Base-by-base conservation (phyloP, 2,113 vertebrate species). In the Protomyctophum bolini region DNA sequence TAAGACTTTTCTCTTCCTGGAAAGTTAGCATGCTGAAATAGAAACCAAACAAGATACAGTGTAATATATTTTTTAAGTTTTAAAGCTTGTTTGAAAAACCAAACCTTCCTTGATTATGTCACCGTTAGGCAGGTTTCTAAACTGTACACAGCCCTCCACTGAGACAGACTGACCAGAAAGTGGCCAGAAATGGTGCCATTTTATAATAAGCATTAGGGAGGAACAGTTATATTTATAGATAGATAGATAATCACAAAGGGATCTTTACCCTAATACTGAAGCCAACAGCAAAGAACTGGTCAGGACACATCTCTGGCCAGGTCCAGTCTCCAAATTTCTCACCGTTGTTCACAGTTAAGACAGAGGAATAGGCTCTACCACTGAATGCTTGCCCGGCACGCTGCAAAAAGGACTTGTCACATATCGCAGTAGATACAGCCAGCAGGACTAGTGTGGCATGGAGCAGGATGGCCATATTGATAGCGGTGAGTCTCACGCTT, bases 251-350 rank as follows among this genome's bases (percentile, higher is more conserved):
- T 41, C 33, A 41, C 33, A 3, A 41, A 41, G 33, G 8, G n/a
- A 47, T 63, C 3, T 72, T 88, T 89, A 91, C 86, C 84, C 91
- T 89, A 68, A 88, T 0, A 10, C 88, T 92, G 85, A 93, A 93
- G 67, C 90, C 88, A 28, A 79, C 82, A n/a, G 90, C 85, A 45
- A 83, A 93, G 80, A 88, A 92, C 0, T 52, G 15, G 1, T 91
- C 84, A 0, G 89, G 89, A 56, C 90, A 94, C 85, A 89, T 91
- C 83, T 93, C 92, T 0, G 80, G 65, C 86, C 93, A 91, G 0
- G 1, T 91, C 83, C 88, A 93, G 51, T 11, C 63, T 10, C 89
- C 89, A 75, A 92, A 92, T 64, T 7, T 2, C 74, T 87, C 92
- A 69, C 86, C 91, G 2, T 93, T 92, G 50, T 6, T 55, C 45